Percentiles rank a stretch among this genome's conserved stretches.
Conservation (phyloP, 2,113 vertebrate genomes). For the Haemorhous mexicanus region DNA sequence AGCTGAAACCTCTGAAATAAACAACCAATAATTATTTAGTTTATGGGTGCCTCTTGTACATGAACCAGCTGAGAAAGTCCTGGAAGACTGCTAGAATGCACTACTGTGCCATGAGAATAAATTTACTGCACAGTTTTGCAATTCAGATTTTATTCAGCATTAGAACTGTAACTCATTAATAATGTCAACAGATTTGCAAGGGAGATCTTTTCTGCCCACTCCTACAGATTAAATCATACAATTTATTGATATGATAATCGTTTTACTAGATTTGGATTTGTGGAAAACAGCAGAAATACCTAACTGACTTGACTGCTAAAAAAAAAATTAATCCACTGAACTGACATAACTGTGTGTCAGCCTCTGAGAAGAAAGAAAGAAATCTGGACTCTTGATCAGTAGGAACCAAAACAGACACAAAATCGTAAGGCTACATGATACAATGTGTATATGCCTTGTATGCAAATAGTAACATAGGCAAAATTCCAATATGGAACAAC, state of each 20-base stretch:
- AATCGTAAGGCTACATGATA: background rate
- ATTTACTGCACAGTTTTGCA: background rate
- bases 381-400: background rate
- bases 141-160: background rate
- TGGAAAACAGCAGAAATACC: background rate
- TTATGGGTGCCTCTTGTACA: background rate
- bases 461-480: slow-evolving; percentile 33
- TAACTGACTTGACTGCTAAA: background rate
- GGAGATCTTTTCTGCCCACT: background rate
- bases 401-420: background rate
- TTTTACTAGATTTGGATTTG: background rate
- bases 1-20: background rate
- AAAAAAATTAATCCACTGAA: background rate
- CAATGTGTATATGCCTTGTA: background rate
- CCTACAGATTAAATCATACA: background rate
- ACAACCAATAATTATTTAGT: background rate
- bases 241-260: background rate
- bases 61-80: background rate
- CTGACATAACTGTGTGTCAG: background rate
- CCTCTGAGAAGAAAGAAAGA: background rate
- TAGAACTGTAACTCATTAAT: background rate
- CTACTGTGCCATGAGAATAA: background rate
- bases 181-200: background rate
- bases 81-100: background rate
- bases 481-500: slow-evolving; percentile 11